Evolutionary conservation across 2,888 invertebrate genomes (phyloP).

Genomic region (Phalangium opilio): DNA sequence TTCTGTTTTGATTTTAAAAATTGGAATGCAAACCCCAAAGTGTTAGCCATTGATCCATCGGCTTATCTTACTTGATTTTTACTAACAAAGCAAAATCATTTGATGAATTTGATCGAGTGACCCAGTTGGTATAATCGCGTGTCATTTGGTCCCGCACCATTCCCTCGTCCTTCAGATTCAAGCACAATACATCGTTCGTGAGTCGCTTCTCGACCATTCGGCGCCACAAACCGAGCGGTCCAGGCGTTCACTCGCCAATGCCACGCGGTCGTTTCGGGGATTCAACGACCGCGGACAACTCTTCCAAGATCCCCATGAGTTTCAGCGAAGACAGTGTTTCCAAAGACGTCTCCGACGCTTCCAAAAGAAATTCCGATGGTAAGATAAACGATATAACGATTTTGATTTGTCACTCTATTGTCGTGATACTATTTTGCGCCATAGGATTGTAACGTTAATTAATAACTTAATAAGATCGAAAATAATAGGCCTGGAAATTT

Average conservation of each 20-base stretch:
- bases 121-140: not conserved
- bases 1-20: not conserved
- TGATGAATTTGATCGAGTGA: no score
- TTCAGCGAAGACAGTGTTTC: slow-evolving; percentile 67
- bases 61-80: no score
- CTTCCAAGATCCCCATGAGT: slow-evolving; percentile 31
- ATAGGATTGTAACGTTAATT: no score
- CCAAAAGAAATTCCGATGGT: slow-evolving; percentile 72
- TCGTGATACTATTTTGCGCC: no score
- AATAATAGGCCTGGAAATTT: no score
- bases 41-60: not conserved
- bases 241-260: slow-evolving; percentile 46
- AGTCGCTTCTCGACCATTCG: slow-evolving; percentile 75
- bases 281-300: slow-evolving; percentile 17
- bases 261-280: slow-evolving; percentile 33
- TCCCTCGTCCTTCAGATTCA: slow-evolving; percentile 46
- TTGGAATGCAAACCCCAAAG: not conserved
- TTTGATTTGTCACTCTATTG: not conserved
- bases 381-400: slow-evolving; percentile 33
- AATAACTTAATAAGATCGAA: no score
- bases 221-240: slow-evolving; percentile 32
- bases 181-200: slow-evolving; percentile 85
- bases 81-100: no score
- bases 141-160: not conserved
- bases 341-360: slow-evolving; percentile 42